These are phyloP conservation scores for Bucco capensis DNA, from an alignment of 2,113 vertebrate genomes.

Conservation along the genomic window DNA sequence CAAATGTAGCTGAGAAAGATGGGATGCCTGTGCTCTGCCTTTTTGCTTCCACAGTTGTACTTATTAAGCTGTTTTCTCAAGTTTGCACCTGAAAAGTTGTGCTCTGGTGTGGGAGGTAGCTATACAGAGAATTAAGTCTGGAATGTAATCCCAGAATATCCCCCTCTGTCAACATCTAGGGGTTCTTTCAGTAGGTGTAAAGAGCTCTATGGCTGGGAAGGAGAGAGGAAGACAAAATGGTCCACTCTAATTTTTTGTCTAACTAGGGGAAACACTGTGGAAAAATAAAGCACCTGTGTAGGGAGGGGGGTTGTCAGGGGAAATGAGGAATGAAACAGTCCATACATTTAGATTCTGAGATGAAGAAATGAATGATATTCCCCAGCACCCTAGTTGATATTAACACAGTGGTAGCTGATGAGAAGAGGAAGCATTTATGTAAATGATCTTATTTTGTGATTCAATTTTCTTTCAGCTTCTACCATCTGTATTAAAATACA, in stretches of 20 bases:
- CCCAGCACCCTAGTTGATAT: neutral
- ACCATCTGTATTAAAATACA: conserved; percentile 52
- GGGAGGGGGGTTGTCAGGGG: fast-evolving
- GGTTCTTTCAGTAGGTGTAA: neutral
- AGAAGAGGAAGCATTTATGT: conserved; percentile 56
- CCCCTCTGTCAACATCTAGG: neutral
- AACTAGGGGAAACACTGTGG: neutral
- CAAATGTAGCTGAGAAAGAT: neutral
- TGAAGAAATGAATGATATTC: neutral
- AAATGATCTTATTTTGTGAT: conserved; percentile 40
- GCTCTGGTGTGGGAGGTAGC: neutral
- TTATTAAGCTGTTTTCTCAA: neutral
- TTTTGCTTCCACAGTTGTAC: neutral
- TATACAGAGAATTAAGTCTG: neutral
- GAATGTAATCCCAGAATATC: neutral
- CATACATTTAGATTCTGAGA: neutral
- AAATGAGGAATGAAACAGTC: neutral
- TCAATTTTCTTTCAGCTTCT: conserved; percentile 52
- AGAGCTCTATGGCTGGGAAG: neutral
- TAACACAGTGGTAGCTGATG: conserved; percentile 51
- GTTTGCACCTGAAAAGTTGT: neutral
- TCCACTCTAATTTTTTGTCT: neutral
- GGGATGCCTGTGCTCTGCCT: neutral
- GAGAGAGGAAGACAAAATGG: neutral
- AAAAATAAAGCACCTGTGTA: neutral